Evolutionary conservation across 2,797 vertebrate genomes (phyloP).

Genomic region (Triplophysa yarkandensis): DNA sequence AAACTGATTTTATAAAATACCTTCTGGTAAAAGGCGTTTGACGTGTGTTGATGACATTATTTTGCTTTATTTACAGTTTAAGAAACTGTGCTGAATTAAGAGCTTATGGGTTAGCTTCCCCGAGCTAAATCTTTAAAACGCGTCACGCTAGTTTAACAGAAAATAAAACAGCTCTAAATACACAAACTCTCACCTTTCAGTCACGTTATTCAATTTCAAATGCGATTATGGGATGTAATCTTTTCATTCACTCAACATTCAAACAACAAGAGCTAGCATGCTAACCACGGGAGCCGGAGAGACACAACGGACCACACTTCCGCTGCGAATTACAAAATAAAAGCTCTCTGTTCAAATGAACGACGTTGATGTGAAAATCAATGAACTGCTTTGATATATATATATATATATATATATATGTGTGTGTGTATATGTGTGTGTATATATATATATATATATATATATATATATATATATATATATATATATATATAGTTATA

Average conservation of each 20-base stretch:
- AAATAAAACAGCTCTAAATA: neutral
- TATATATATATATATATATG: no score
- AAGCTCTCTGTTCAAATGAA: neutral
- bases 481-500: no score
- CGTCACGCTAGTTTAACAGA: neutral
- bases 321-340: conserved; percentile 24
- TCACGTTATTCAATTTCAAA: neutral
- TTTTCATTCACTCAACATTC: conserved; percentile 1
- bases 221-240: neutral
- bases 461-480: no score
- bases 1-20: neutral
- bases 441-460: no score
- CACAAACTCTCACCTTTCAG: conserved; percentile 14
- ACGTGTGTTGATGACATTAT: no score
- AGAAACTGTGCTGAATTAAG: conserved; percentile 2
- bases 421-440: no score
- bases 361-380: no score
- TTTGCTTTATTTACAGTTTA: neutral
- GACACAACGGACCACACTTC: neutral
- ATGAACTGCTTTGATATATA: no score
- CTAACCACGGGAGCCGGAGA: neutral
- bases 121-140: neutral
- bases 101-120: neutral
- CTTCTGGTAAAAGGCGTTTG: neutral
- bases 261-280: neutral